Conservation (phyloP, 2,113 vertebrate species). For the Nibea albiflora region DNA sequence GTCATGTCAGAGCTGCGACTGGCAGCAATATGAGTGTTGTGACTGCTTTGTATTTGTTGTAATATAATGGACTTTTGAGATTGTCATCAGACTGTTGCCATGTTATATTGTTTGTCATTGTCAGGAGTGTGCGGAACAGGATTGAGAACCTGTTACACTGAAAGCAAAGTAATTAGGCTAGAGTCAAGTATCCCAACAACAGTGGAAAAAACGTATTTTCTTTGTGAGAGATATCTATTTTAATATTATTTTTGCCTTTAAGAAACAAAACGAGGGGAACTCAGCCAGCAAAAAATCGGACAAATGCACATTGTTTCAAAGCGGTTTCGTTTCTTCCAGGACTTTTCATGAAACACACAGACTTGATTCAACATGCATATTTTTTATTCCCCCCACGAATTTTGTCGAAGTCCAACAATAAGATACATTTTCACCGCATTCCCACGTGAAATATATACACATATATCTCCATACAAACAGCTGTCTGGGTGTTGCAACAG, state of each 20-base stretch:
- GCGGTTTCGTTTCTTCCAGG: neutral
- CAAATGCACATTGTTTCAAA: neutral
- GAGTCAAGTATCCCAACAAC: neutral
- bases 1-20: neutral
- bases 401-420: too few relatives aligned
- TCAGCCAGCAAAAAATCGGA: neutral
- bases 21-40: too few relatives aligned
- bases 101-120: slow-evolving; percentile 26
- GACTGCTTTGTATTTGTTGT: neutral
- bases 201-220: neutral
- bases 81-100: neutral
- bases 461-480: neutral
- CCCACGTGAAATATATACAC: neutral
- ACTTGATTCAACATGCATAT: neutral
- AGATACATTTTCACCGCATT: neutral
- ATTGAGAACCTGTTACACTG: slow-evolving; percentile 54
- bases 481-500: slow-evolving; percentile 28
- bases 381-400: neutral
- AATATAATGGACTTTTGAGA: neutral
- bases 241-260: neutral
- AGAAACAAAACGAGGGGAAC: neutral
- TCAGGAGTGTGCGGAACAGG: slow-evolving; percentile 24
- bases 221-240: neutral
- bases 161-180: slow-evolving; percentile 7
- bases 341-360: neutral